These are phyloP conservation scores for Phalacrocorax carbo DNA, from an alignment of 2,113 vertebrate species.

Conservation along the genomic window DNA sequence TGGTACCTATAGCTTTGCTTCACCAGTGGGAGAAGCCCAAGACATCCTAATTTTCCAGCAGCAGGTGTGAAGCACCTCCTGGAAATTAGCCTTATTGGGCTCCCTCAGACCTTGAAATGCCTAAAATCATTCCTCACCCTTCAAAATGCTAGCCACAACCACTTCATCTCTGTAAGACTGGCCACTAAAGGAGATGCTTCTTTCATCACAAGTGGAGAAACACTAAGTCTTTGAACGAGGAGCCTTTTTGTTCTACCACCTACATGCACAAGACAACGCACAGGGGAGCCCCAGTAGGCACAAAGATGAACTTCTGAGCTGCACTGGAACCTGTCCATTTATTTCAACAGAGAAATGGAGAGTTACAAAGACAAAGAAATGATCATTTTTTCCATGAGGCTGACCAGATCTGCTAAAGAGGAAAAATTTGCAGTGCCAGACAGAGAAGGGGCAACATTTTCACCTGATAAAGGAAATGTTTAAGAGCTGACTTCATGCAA, in stretches of 20 bases:
- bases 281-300: background rate
- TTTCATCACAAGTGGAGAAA: background rate
- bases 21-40: fast-evolving
- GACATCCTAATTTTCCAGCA: background rate
- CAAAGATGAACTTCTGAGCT: background rate
- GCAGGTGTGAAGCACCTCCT: fast-evolving
- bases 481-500: slow-evolving; percentile 65
- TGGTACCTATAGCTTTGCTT: background rate
- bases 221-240: background rate
- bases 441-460: slow-evolving; percentile 61
- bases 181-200: background rate
- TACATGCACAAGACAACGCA: background rate
- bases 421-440: slow-evolving; percentile 31
- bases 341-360: slow-evolving; percentile 27
- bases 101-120: background rate
- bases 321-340: background rate
- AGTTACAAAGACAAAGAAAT: slow-evolving; percentile 25
- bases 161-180: background rate
- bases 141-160: background rate
- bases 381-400: slow-evolving; percentile 49
- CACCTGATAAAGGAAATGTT: slow-evolving; percentile 67
- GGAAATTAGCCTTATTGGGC: background rate
- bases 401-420: slow-evolving; percentile 2
- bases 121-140: background rate
- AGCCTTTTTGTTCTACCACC: background rate